Evolutionary conservation across 2,797 vertebrate species (phyloP), one percentile per base, ranked within the genome.

Genomic region (Craterocephalus amniculus): DNA sequence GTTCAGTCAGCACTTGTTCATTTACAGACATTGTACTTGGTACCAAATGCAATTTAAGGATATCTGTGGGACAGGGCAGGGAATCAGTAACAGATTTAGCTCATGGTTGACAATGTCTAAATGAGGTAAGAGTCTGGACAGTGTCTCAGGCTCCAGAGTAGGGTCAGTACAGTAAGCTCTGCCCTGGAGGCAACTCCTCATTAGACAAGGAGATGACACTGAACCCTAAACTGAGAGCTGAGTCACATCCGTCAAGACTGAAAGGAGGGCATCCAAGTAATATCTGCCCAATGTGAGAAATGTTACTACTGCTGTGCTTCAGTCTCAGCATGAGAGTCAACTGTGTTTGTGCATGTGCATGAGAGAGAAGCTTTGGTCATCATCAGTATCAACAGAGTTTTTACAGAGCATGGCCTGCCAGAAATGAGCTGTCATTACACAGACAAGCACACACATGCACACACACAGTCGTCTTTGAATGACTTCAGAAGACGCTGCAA

Each of bases 311-410:
- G 18, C 54, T 14, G 34, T 56, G 52, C 32, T 35, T 48, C 70
- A 45, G 36, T n/a, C 43, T 18, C 32, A 61, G 18, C 45, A 51
- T 4, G 18, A 36, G 38, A 70, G 55, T 58, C 67, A 62, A 63
- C 59, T 58, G 67, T 31, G 57, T 32, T 12, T 27, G 58, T 59
- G 57, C 14, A 38, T 26, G 20, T 45, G 58, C 29, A 62, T 24
- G 56, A 10, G 54, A 48, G 43, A 52, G 63, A 54, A 67, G 38
- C 20, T 58, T 60, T 73, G 78, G 71, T 79, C 26, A 38, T 72
- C 76, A 78, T 73, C 69, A 77, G 65, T 67, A 58, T 85, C 78
- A 80, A 78, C 76, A 78, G 45, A 88, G 62, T 58, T 3, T 26
- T 65, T 70, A 73, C 79, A 88, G 84, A 74, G 22, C 48, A 24